Evolutionary conservation across 2,797 vertebrate species (phyloP).

Genomic region (Pseudotriccus pelzelni): DNA sequence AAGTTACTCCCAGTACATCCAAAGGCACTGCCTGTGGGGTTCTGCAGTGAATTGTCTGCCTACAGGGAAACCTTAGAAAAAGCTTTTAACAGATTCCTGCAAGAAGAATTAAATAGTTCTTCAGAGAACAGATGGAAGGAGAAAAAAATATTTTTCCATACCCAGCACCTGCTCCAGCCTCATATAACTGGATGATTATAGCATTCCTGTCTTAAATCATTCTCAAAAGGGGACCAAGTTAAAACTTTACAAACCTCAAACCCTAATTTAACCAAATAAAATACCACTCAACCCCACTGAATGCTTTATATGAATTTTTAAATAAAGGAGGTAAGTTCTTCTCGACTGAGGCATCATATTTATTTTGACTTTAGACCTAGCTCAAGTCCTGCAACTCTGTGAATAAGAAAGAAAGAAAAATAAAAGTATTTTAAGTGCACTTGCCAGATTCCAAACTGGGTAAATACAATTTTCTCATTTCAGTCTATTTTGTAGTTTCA

Average conservation of each 20-base stretch:
- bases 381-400: neutral
- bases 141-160: constrained; percentile 17
- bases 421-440: neutral
- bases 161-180: constrained; percentile 51
- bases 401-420: neutral
- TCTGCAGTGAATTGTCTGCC: neutral
- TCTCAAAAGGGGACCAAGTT: constrained; percentile 44
- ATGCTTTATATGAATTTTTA: constrained; percentile 24
- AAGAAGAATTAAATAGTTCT: constrained; percentile 23
- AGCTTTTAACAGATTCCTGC: constrained; percentile 35
- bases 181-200: constrained; percentile 52
- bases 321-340: constrained; percentile 26
- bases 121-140: constrained; percentile 43
- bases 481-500: neutral
- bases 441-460: constrained; percentile 17
- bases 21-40: neutral
- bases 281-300: neutral
- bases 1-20: neutral
- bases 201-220: constrained; percentile 46
- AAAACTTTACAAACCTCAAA: constrained; percentile 60
- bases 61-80: constrained; percentile 18
- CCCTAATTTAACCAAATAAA: constrained; percentile 56
- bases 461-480: constrained; percentile 29
- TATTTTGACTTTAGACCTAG: constrained; percentile 37
- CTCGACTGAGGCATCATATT: neutral